A percentile compares a stretch with the other conserved stretches of the same genome.
These are phyloP conservation scores for Chrosomus eos DNA, from an alignment of 2,797 vertebrate species.

Conservation along the genomic window DNA sequence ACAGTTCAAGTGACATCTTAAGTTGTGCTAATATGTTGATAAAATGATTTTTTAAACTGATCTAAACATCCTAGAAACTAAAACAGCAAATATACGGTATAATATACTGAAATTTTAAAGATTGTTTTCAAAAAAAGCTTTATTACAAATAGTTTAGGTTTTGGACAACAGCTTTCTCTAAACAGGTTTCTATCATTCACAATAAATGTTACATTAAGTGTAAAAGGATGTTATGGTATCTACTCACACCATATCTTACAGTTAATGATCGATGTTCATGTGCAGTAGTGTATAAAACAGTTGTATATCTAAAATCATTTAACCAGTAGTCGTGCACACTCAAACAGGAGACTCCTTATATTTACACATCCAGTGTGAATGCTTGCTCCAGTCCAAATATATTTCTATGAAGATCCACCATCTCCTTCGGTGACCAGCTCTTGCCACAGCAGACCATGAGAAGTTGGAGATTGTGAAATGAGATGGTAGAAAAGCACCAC, in stretches of 20 bases:
- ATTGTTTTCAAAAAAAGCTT: slow-evolving; percentile 28
- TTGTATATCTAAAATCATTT: slow-evolving; percentile 14
- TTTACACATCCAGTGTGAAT: slow-evolving; percentile 28
- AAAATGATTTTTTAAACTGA: not conserved
- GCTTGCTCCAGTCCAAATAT: not conserved
- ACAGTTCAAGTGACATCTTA: not conserved
- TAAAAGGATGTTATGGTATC: slow-evolving; percentile 14
- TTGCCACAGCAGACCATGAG: not conserved
- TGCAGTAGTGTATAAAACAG: slow-evolving; percentile 44
- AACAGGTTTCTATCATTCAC: slow-evolving; percentile 40
- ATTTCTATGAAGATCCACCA: not conserved
- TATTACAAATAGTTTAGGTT: slow-evolving; percentile 60
- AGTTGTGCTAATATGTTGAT: no score
- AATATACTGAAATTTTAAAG: not conserved
- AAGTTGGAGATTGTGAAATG: not conserved
- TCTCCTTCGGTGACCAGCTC: not conserved
- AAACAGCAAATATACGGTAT: not conserved
- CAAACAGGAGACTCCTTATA: not conserved
- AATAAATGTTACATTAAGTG: slow-evolving; percentile 33
- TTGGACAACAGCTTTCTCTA: slow-evolving; percentile 55
- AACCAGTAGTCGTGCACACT: slow-evolving; percentile 28
- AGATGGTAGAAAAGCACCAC: slow-evolving; percentile 8
- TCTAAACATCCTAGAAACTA: not conserved
- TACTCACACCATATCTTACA: slow-evolving; percentile 28
- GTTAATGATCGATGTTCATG: slow-evolving; percentile 3